A percentile compares a stretch with the other conserved stretches of the same genome.
phyloP scores from a whole-genome alignment of 1,140 invertebrate species.

The Teleopsis dalmanni region DNA sequence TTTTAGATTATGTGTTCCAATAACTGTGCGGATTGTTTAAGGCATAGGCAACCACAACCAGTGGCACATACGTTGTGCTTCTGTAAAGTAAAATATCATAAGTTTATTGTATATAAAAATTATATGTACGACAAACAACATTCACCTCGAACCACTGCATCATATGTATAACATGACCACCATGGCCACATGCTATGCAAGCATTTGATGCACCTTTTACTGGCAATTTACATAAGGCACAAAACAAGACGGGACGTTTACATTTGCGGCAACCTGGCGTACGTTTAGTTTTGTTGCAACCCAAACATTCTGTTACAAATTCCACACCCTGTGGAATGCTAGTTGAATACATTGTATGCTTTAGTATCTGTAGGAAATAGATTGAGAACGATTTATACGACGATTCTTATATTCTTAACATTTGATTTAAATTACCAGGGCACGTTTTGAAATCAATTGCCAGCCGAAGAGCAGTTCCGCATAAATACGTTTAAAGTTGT shows the following conservation, averaged over 20 bases:
- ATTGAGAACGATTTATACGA: background rate
- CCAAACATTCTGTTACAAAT: conserved; percentile 65
- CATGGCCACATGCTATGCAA: conserved; percentile 83
- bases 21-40: conserved; percentile 50
- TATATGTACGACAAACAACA: conserved; percentile 38
- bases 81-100: conserved; percentile 24
- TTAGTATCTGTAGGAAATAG: conserved; percentile 55
- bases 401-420: background rate
- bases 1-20: conserved; percentile 25
- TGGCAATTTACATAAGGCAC: conserved; percentile 76
- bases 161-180: conserved; percentile 78
- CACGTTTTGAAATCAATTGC: conserved; percentile 72
- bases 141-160: conserved; percentile 73
- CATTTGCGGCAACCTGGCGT: conserved; percentile 60
- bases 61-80: conserved; percentile 52
- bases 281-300: conserved; percentile 55
- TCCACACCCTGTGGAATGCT: conserved; percentile 64
- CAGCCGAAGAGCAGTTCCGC: conserved; percentile 79
- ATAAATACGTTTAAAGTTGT: conserved; percentile 80
- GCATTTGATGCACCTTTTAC: conserved; percentile 76
- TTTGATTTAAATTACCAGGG: conserved; percentile 49
- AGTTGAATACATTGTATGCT: conserved; percentile 57
- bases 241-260: conserved; percentile 63
- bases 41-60: conserved; percentile 85
- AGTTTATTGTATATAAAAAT: background rate